Evolutionary conservation across 2,888 invertebrate species (phyloP).

Genomic region (Leptopilina myrica): DNA sequence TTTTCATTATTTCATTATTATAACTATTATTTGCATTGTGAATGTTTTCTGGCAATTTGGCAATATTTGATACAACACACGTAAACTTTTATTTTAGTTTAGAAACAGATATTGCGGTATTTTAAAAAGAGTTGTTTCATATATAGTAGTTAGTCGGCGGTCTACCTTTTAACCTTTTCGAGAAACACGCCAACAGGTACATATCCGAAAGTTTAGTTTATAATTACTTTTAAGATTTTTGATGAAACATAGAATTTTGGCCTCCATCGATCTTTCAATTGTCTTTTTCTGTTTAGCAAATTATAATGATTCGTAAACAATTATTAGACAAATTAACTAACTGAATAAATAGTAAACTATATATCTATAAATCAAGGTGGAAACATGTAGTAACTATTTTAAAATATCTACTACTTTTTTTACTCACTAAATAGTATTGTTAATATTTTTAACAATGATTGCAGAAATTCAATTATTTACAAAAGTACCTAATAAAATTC

Average conservation of each 20-base stretch:
- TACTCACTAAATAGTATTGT: no score
- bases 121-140: slow-evolving; percentile 13
- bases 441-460: no score
- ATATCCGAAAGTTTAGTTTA: slow-evolving; percentile 70
- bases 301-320: not conserved
- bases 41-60: slow-evolving; percentile 67
- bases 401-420: no score
- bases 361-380: no score
- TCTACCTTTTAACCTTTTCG: slow-evolving; percentile 73
- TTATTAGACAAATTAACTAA: not conserved
- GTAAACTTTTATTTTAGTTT: no score
- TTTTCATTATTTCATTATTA: no score
- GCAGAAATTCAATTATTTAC: no score
- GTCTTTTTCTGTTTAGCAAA: slow-evolving; percentile 31
- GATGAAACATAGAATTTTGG: slow-evolving; percentile 58
- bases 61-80: slow-evolving; percentile 68
- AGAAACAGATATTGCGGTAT: slow-evolving; percentile 54
- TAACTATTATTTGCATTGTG: no score
- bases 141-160: slow-evolving; percentile 40
- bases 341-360: no score
- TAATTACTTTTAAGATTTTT: slow-evolving; percentile 74
- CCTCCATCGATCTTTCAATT: slow-evolving; percentile 43
- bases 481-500: no score
- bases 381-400: no score
- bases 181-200: slow-evolving; percentile 74